phyloP scores from a whole-genome alignment of 1,140 invertebrate species.

The Temnothorax curvispinosus region DNA sequence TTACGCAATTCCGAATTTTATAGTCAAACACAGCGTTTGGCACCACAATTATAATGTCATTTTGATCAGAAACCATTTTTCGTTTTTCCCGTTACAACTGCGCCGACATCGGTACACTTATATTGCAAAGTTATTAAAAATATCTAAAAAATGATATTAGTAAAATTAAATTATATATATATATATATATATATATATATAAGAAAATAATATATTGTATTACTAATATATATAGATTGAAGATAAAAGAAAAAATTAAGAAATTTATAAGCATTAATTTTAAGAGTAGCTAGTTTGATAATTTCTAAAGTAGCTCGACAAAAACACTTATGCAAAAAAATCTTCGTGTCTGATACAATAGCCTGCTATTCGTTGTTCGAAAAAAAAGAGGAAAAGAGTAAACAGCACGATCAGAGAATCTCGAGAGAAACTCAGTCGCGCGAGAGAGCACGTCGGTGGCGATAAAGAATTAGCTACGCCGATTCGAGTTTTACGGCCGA shows the following conservation, averaged over 20 bases:
- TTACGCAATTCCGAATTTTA: conserved; percentile 41
- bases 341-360: not conserved
- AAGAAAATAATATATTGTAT: not conserved
- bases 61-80: not conserved
- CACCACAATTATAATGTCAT: not conserved
- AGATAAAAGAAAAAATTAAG: not conserved
- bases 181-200: not conserved
- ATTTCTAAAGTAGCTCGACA: not conserved
- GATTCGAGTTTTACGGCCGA: conserved; percentile 43
- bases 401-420: conserved; percentile 7
- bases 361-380: not conserved
- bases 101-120: not conserved
- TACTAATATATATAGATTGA: no score
- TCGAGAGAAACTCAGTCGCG: conserved; percentile 2
- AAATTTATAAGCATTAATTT: not conserved
- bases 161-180: not conserved
- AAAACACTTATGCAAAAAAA: not conserved
- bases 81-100: not conserved
- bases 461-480: conserved; percentile 48
- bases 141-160: not conserved
- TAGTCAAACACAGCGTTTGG: not conserved
- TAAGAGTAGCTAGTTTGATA: not conserved
- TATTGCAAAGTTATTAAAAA: not conserved
- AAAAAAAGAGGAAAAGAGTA: not conserved
- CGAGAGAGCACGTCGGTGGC: conserved; percentile 7